Evolutionary conservation across 1,140 invertebrate species (phyloP), one percentile per base, ranked within the genome.

Genomic region (Drosophila watanabei): DNA sequence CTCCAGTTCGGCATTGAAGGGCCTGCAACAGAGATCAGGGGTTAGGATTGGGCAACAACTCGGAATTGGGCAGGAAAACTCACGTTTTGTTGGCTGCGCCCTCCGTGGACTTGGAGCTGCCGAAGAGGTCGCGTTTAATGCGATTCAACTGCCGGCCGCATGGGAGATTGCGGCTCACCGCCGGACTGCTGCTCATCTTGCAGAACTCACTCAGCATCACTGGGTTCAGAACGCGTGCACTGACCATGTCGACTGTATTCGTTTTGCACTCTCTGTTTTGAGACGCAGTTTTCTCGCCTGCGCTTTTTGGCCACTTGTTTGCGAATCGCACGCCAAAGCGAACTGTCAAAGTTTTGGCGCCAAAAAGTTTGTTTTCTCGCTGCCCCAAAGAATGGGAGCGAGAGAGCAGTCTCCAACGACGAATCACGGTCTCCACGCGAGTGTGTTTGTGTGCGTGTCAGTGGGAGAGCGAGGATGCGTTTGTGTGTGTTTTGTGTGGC

Each of bases 101-200:
- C 39, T 39, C 33, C 66, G 75, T 69, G 28, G 80, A 46, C 6
- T 60, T 75, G 39, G 75, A 51, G 18, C 79, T 46, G 20, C 91
- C 92, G 63, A 93, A 93, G 0, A 93, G 85, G 82, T 93, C 91
- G 24, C 91, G 89, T 63, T 93, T 93, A 45, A 93, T 92, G 76
- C 88, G 82, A 57, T 92, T 81, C 51, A 93, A 56, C 57, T 93
- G 83, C 11, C 83, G 79, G 18, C 80, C 80, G 43, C 87, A 92
- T 33, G 86, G 64, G 13, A 85, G 33, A 56, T 82, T 92, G 30
- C 88, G 82, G 60, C 65, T 78, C 10, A 92, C 65, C 43, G 77
- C 72, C 16, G 86, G 84, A 56, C 89, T 92, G 52, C 65, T 64
- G 56, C 73, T 78, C 63, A 92, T 80, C 66, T 84, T 92, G 79